Conservation (phyloP, 2,888 invertebrate species). For the Platycnemis pennipes region DNA sequence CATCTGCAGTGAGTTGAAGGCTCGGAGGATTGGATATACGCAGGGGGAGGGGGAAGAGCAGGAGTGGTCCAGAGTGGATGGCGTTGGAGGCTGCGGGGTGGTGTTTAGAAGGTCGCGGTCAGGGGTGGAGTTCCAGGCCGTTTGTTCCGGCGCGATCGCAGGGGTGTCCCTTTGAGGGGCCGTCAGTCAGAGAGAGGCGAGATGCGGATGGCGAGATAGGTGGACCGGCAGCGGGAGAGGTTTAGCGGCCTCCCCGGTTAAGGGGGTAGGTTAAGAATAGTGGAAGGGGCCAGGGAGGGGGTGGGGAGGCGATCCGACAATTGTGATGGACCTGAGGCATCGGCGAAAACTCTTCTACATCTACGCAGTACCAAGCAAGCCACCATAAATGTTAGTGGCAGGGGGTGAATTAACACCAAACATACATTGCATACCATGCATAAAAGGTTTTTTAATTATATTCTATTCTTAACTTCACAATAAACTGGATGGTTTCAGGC, state of each 20-base stretch:
- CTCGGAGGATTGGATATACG: not conserved
- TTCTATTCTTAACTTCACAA: too few relatives aligned
- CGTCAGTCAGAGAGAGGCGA: not conserved
- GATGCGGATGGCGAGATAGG: not conserved
- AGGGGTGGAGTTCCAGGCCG: not conserved
- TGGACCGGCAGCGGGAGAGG: not conserved
- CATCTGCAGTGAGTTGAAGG: slow-evolving; percentile 36
- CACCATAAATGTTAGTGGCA: too few relatives aligned
- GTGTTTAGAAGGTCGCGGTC: not conserved
- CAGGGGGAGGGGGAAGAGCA: not conserved
- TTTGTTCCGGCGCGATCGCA: not conserved
- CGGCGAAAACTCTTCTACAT: too few relatives aligned
- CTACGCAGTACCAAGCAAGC: too few relatives aligned
- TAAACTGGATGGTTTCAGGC: too few relatives aligned
- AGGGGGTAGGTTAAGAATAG: not conserved
- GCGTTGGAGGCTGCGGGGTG: not conserved
- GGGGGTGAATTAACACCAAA: too few relatives aligned
- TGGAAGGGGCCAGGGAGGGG: too few relatives aligned
- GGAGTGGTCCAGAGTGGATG: not conserved
- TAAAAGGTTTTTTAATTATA: too few relatives aligned
- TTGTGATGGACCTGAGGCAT: too few relatives aligned
- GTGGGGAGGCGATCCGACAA: too few relatives aligned
- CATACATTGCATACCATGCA: too few relatives aligned
- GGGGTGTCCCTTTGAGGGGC: slow-evolving; percentile 6
- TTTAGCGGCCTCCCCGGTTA: not conserved